Evolutionary conservation across 2,888 invertebrate genomes (phyloP).

Genomic region (Synanthedon formicaeformis): DNA sequence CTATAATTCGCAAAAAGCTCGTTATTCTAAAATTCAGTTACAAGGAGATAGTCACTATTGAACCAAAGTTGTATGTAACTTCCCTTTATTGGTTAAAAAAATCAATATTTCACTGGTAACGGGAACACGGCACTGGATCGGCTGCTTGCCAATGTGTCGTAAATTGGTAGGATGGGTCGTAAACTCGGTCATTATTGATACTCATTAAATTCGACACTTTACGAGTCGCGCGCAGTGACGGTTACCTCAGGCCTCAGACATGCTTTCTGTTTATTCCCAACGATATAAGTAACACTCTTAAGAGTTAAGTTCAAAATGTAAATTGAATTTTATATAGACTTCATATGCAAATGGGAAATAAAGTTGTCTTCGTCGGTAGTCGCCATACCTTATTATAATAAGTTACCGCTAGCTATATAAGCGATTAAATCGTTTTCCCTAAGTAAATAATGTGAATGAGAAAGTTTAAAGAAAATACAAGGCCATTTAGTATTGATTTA

Average conservation of each 20-base stretch:
- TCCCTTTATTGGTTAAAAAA: neutral
- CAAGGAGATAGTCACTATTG: too few relatives aligned
- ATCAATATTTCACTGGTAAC: conserved; percentile 14
- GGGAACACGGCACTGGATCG: conserved; percentile 30
- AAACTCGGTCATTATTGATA: conserved; percentile 58
- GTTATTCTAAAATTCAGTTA: too few relatives aligned
- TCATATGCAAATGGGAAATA: too few relatives aligned
- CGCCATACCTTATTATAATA: too few relatives aligned
- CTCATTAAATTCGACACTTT: conserved; percentile 56
- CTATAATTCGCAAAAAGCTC: too few relatives aligned
- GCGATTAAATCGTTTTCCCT: too few relatives aligned
- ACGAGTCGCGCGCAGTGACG: conserved; percentile 21
- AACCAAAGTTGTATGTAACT: neutral
- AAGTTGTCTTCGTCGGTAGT: too few relatives aligned
- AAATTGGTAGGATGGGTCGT: conserved; percentile 58
- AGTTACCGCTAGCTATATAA: too few relatives aligned
- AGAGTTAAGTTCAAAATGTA: neutral
- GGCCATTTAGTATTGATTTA: too few relatives aligned
- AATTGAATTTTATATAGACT: neutral
- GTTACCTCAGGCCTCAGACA: conserved; percentile 12
- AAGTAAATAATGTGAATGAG: too few relatives aligned
- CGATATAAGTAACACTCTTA: neutral
- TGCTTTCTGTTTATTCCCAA: neutral
- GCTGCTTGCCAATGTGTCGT: conserved; percentile 58
- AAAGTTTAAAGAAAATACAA: too few relatives aligned